phyloP scores from a whole-genome alignment of 2,797 vertebrate species.

The Sebastes glaucus region DNA sequence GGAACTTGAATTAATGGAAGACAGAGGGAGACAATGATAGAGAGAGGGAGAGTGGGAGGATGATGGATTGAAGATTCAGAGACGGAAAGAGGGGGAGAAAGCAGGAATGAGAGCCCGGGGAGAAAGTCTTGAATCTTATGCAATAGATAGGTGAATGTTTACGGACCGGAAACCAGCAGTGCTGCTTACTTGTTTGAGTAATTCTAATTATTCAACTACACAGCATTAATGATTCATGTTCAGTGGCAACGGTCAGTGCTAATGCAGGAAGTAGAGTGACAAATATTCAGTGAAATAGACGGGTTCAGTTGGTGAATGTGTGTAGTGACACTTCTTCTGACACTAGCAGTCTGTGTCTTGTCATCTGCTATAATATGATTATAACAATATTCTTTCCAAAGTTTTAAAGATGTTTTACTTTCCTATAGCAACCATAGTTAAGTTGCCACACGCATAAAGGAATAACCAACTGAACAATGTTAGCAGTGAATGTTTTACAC shows the following conservation, averaged over 20 bases:
- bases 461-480: background rate
- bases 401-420: background rate
- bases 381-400: background rate
- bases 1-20: constrained; percentile 32
- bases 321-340: background rate
- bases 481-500: background rate
- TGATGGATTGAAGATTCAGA: constrained; percentile 31
- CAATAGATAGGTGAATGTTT: background rate
- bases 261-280: background rate
- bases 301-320: background rate
- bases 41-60: background rate
- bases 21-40: constrained; percentile 3
- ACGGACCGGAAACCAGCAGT: background rate
- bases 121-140: background rate
- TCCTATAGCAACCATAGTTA: background rate
- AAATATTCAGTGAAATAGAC: background rate
- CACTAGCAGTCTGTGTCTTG: background rate
- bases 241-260: background rate
- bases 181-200: background rate
- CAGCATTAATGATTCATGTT: constrained; percentile 1
- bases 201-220: background rate
- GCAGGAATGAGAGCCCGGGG: background rate
- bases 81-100: background rate
- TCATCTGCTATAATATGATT: background rate
- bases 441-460: background rate